A percentile compares a stretch with the other conserved stretches of the same genome.
Evolutionary conservation across 2,113 vertebrate species (phyloP).

Genomic region (Dendropsophus ebraccatus): DNA sequence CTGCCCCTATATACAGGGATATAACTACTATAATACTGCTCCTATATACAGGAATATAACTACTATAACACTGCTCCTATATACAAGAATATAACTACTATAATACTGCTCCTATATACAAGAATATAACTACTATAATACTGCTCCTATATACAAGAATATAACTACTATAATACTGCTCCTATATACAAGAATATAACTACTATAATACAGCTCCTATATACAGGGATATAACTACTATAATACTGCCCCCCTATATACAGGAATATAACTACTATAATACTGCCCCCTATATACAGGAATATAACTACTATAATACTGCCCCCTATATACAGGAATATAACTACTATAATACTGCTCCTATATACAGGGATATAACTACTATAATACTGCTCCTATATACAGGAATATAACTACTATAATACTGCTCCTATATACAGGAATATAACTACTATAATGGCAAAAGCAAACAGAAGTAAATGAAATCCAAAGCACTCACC

Average conservation of each 20-base stretch:
- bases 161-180: no score
- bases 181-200: no score
- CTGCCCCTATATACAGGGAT: background rate
- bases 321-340: background rate
- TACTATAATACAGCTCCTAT: no score
- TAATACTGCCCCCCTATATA: background rate
- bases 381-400: background rate
- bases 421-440: background rate
- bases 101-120: background rate
- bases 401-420: constrained; percentile 9
- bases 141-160: background rate
- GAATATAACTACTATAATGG: constrained; percentile 25
- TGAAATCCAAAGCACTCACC: no score
- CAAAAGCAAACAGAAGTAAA: no score
- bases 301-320: constrained; percentile 15
- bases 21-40: background rate
- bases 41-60: background rate
- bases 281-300: background rate
- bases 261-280: constrained; percentile 15
- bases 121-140: constrained; percentile 2
- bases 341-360: background rate
- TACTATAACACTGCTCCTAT: background rate
- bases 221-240: background rate
- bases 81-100: background rate
- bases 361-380: background rate